phyloP scores from a whole-genome alignment of 2,797 vertebrate genomes.

The Notamacropus eugenii region DNA sequence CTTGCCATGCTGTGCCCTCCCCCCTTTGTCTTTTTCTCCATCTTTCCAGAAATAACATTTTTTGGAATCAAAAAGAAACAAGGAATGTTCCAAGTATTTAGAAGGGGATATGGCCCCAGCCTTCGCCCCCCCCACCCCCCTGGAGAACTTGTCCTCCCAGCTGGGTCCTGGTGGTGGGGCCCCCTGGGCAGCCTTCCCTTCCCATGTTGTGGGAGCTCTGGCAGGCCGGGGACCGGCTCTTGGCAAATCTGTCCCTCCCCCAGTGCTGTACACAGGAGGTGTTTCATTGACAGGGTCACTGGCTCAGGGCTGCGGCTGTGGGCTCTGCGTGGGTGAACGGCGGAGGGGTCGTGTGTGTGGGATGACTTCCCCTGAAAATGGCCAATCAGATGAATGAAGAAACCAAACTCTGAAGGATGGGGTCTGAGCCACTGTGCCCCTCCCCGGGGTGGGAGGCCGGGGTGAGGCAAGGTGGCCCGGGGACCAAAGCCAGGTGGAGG shows the following conservation, averaged over 20 bases:
- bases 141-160: background rate
- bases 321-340: background rate
- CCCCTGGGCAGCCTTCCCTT: background rate
- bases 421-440: constrained; percentile 72
- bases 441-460: constrained; percentile 69
- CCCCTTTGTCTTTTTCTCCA: background rate
- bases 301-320: constrained; percentile 47
- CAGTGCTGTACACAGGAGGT: background rate
- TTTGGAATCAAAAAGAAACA: constrained; percentile 68
- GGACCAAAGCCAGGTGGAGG: constrained; percentile 92
- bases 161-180: background rate
- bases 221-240: background rate
- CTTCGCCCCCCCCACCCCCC: background rate
- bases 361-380: constrained; percentile 82
- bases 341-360: background rate
- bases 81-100: constrained; percentile 86
- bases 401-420: constrained; percentile 82
- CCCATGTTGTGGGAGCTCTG: background rate
- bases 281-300: background rate
- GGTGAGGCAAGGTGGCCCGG: constrained; percentile 80
- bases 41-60: background rate
- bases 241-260: background rate
- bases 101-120: constrained; percentile 52
- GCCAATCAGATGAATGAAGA: constrained; percentile 80
- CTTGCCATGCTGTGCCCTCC: background rate